phyloP scores from a whole-genome alignment of 2,113 vertebrate species.

The Colaptes auratus region DNA sequence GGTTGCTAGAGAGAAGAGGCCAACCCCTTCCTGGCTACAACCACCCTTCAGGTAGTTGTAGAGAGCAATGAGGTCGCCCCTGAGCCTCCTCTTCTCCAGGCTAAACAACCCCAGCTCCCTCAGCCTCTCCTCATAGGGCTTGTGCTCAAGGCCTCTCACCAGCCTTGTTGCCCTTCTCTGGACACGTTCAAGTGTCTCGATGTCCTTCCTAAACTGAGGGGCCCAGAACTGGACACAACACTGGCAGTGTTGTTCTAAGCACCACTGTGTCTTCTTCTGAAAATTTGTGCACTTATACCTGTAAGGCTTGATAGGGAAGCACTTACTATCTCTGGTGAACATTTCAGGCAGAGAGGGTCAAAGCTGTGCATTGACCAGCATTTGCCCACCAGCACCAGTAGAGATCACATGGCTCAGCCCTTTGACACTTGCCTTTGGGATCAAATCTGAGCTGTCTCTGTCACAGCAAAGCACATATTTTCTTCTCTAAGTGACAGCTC shows the following conservation, averaged over 20 bases:
- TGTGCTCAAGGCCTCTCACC: no score
- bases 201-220: no score
- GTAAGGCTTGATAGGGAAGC: background rate
- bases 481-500: background rate
- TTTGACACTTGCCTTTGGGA: background rate
- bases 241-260: background rate
- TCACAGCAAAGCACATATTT: fast-evolving
- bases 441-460: background rate
- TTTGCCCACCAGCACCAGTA: background rate
- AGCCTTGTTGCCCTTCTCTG: no score
- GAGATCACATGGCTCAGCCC: background rate
- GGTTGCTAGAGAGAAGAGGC: no score
- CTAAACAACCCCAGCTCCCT: no score
- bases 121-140: no score
- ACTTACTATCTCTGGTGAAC: background rate
- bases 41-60: no score
- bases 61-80: no score
- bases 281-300: background rate
- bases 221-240: no score
- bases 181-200: no score
- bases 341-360: background rate
- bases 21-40: no score
- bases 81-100: no score
- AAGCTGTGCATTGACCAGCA: fast-evolving
- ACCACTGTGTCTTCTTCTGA: background rate